phyloP scores from a whole-genome alignment of 2,113 vertebrate species.

The Fulica atra region DNA sequence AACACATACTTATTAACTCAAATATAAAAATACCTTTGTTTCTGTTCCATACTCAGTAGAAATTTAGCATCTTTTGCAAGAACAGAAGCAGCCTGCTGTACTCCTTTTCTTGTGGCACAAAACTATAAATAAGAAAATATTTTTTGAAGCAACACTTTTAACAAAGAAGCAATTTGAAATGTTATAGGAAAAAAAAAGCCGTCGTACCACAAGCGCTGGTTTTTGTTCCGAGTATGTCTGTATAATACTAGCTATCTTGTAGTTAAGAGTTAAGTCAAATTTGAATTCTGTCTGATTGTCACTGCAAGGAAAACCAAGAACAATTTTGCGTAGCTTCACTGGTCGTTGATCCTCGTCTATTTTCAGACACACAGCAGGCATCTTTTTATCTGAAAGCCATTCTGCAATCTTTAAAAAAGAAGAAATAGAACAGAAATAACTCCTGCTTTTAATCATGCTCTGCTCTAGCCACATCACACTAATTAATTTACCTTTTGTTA shows the following conservation, averaged over 20 bases:
- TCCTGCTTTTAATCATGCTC: background rate
- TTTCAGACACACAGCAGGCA: slow-evolving; percentile 86
- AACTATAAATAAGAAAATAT: slow-evolving; percentile 81
- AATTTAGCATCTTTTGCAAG: slow-evolving; percentile 92
- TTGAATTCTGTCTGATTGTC: slow-evolving; percentile 92
- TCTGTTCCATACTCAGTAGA: slow-evolving; percentile 87
- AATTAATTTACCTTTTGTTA: background rate
- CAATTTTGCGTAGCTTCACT: slow-evolving; percentile 93
- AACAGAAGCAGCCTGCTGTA: slow-evolving; percentile 90
- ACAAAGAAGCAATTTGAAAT: slow-evolving; percentile 13
- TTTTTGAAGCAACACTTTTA: slow-evolving; percentile 9
- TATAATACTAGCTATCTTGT: slow-evolving; percentile 92
- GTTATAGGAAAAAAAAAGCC: background rate
- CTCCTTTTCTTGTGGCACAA: slow-evolving; percentile 97
- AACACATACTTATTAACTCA: background rate
- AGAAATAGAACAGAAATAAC: slow-evolving; percentile 22
- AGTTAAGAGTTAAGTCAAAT: slow-evolving; percentile 95
- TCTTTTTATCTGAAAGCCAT: slow-evolving; percentile 88
- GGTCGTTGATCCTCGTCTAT: slow-evolving; percentile 94
- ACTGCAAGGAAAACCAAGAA: slow-evolving; percentile 91
- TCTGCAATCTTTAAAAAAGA: slow-evolving; percentile 88
- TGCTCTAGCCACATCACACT: background rate
- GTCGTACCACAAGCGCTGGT: slow-evolving; percentile 89
- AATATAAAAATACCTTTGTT: slow-evolving; percentile 83
- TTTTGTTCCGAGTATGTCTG: slow-evolving; percentile 94